Evolutionary conservation across 2,797 vertebrate species (phyloP).

Genomic region (Pterois miles): DNA sequence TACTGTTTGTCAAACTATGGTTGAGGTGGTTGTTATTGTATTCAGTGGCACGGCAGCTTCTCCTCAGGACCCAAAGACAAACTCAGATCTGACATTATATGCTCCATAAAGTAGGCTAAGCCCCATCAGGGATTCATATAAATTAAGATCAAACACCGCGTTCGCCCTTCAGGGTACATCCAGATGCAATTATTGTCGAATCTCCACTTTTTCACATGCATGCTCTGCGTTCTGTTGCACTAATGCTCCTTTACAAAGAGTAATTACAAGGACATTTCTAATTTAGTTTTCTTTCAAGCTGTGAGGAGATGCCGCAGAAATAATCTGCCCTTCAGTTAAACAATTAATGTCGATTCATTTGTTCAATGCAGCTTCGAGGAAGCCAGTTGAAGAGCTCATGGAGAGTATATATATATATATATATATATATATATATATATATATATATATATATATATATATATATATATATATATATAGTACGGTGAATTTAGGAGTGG

Average conservation of each 20-base stretch:
- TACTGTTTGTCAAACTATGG: neutral
- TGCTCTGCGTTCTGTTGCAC: slow-evolving; percentile 13
- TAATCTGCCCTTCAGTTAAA: slow-evolving; percentile 33
- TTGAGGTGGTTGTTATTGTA: neutral
- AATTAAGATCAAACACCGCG: slow-evolving; percentile 50
- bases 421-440: too few species aligned
- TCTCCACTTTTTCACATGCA: slow-evolving; percentile 15
- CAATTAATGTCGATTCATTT: slow-evolving; percentile 15
- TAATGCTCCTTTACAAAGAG: slow-evolving; percentile 23
- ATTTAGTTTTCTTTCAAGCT: slow-evolving; percentile 26
- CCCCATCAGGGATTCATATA: slow-evolving; percentile 42
- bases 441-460: too few species aligned
- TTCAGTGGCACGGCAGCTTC: slow-evolving; percentile 4
- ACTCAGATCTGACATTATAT: slow-evolving; percentile 23
- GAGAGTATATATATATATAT: too few species aligned
- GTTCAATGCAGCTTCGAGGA: neutral
- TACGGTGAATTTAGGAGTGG: neutral
- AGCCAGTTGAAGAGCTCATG: neutral
- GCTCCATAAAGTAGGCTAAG: slow-evolving; percentile 43
- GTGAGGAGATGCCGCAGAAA: slow-evolving; percentile 13
- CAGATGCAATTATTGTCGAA: slow-evolving; percentile 48
- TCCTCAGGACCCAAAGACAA: slow-evolving; percentile 24
- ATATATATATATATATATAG: too few species aligned
- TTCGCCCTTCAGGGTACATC: slow-evolving; percentile 37
- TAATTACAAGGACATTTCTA: slow-evolving; percentile 44